Percentiles rank a stretch among this genome's conserved stretches.
Conservation (phyloP, 2,113 vertebrate genomes). For the Anarhynchus alexandrinus region DNA sequence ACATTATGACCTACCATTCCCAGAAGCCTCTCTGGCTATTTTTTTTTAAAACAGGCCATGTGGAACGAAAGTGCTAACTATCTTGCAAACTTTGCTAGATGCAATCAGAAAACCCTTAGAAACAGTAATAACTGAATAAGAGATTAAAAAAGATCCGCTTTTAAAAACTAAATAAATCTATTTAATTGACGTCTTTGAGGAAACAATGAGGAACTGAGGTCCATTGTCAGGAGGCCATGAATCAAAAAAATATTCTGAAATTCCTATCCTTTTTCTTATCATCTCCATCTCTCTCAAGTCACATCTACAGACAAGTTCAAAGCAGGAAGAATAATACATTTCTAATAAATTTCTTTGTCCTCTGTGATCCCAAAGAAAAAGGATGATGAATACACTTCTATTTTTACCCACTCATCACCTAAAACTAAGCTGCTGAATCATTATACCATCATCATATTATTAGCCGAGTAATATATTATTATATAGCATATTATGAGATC, state of each 20-base stretch:
- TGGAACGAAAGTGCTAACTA: neutral
- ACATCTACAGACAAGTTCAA: neutral
- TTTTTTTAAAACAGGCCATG: neutral
- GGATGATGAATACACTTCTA: neutral
- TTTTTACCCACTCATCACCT: neutral
- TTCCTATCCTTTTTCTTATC: neutral
- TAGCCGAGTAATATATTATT: neutral
- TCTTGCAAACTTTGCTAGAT: neutral
- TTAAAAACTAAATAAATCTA: neutral
- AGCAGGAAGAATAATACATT: neutral
- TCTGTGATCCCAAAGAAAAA: neutral
- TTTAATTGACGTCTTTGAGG: neutral
- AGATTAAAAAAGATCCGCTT: neutral
- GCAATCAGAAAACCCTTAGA: neutral
- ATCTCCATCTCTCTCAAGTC: neutral
- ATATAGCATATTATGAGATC: neutral
- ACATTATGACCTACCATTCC: neutral
- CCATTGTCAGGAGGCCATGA: neutral
- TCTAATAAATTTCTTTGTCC: neutral
- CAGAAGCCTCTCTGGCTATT: neutral
- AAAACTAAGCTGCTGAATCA: neutral
- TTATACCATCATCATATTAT: neutral
- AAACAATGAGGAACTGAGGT: neutral
- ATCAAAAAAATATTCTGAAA: neutral
- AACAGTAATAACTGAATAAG: neutral